Evolutionary conservation across 2,888 invertebrate species (phyloP).

Genomic region (Oscheius sp.): DNA sequence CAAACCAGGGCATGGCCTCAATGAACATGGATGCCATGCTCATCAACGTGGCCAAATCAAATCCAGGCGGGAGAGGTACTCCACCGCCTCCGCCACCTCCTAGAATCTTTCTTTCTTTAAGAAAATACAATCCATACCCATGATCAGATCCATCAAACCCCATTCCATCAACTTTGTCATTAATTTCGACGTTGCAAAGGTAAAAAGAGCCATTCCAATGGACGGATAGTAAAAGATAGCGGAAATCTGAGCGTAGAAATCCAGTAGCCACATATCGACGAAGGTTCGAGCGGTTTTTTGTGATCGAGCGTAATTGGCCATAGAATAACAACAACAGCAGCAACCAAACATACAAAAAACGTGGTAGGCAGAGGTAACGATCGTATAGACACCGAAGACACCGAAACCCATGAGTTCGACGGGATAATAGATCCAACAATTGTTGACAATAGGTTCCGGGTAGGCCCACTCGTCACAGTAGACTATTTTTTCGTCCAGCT

Average conservation of each 20-base stretch:
- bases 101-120: no score
- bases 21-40: conserved; percentile 45
- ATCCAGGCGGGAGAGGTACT: not conserved
- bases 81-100: conserved; percentile 1
- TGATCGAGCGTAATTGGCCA: conserved; percentile 37
- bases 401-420: conserved; percentile 44
- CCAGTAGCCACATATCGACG: conserved; percentile 50
- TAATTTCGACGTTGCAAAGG: conserved; percentile 44
- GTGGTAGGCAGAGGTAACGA: conserved; percentile 46
- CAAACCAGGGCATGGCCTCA: conserved; percentile 54
- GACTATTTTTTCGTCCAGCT: not conserved
- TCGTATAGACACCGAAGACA: not conserved
- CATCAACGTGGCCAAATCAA: conserved; percentile 6
- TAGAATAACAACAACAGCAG: conserved; percentile 45
- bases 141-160: conserved; percentile 35
- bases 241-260: conserved; percentile 45
- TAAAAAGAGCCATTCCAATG: conserved; percentile 48
- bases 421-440: conserved; percentile 31
- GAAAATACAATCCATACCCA: no score
- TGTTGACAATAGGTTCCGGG: not conserved
- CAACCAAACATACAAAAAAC: conserved; percentile 50
- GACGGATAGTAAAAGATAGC: conserved; percentile 52
- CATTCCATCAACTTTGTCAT: conserved; percentile 43
- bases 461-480: no score
- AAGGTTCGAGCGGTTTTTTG: conserved; percentile 41